These are phyloP conservation scores for Telmatochromis sp. DNA, from an alignment of 2,113 vertebrate species.

Conservation along the genomic window DNA sequence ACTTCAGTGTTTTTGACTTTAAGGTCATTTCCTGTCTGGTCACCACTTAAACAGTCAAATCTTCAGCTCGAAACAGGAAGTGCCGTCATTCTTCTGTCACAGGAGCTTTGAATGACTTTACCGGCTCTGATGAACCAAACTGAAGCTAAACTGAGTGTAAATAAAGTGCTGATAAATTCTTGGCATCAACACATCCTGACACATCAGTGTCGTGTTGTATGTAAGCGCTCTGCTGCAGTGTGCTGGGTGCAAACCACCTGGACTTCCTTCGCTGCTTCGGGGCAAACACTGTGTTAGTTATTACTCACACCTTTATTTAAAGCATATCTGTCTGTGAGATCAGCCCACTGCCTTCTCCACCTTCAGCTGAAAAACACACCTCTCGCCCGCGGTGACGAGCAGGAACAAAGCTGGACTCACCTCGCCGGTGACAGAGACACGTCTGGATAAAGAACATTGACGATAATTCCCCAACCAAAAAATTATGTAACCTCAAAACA, in stretches of 20 bases:
- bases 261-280: neutral
- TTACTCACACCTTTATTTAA: conserved; percentile 26
- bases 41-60: neutral
- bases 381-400: neutral
- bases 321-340: neutral
- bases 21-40: fast-evolving
- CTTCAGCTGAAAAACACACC: conserved; percentile 10
- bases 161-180: neutral
- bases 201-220: neutral
- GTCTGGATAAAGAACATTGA: neutral
- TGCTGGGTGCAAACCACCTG: conserved; percentile 20
- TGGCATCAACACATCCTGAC: neutral
- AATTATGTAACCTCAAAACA: conserved; percentile 5
- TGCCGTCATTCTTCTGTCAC: neutral
- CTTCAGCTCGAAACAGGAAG: neutral
- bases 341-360: neutral
- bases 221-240: neutral
- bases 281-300: neutral
- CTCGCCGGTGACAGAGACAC: neutral
- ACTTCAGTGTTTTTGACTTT: too few relatives aligned
- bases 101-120: neutral
- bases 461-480: neutral
- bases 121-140: neutral
- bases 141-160: neutral
- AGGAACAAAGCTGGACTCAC: neutral